phyloP scores from a whole-genome alignment of 2,797 vertebrate species.

The Diplodus sargus region DNA sequence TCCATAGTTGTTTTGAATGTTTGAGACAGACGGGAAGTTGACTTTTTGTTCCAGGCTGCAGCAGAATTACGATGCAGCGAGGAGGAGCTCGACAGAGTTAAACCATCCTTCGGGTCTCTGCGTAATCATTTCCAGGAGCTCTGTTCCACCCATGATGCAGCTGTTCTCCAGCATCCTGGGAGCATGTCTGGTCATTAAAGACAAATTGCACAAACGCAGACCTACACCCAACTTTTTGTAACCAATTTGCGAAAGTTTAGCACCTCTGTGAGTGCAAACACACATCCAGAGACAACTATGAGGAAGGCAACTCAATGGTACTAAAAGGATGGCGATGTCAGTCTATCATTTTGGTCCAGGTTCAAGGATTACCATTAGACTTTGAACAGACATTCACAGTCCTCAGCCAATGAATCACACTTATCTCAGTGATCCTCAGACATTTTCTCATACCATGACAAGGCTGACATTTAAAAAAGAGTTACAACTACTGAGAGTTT shows the following conservation, averaged over 20 bases:
- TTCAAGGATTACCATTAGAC: too few relatives aligned
- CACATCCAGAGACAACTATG: neutral
- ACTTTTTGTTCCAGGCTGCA: neutral
- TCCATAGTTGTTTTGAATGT: neutral
- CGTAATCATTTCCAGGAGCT: conserved; percentile 9
- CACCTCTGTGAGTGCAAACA: neutral
- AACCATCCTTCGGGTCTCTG: neutral
- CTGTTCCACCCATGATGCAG: neutral
- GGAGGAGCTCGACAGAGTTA: neutral
- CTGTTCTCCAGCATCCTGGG: neutral
- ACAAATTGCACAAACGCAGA: conserved; percentile 5
- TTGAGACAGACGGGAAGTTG: neutral
- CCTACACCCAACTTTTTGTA: neutral
- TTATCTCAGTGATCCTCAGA: neutral
- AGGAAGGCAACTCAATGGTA: neutral
- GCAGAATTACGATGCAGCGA: neutral
- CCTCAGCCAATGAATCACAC: neutral
- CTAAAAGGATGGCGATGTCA: too few relatives aligned
- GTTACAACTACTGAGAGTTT: too few relatives aligned
- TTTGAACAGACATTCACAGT: neutral
- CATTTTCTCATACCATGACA: too few relatives aligned
- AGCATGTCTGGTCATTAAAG: conserved; percentile 6
- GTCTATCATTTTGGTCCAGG: too few relatives aligned
- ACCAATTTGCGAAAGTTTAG: neutral
- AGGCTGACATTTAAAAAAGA: too few relatives aligned